Percentiles rank a stretch among this genome's conserved stretches.
phyloP scores from a whole-genome alignment of 2,113 vertebrate species.

The Pithys albifrons region DNA sequence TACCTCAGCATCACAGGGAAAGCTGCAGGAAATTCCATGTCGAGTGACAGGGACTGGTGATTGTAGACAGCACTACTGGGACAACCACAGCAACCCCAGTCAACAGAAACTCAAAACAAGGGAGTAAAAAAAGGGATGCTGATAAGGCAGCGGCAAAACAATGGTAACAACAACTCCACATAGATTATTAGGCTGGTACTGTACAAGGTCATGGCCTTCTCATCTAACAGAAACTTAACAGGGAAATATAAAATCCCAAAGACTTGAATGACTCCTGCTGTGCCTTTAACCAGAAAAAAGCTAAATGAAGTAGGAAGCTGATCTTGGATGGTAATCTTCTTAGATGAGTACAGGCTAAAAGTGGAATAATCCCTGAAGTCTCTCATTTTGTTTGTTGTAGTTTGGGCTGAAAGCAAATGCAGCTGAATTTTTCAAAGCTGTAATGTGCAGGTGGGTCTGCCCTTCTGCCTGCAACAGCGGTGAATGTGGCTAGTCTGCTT shows the following conservation, averaged over 20 bases:
- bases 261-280: slow-evolving; percentile 5
- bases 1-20: background rate
- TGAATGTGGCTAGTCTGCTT: background rate
- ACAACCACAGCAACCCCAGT: background rate
- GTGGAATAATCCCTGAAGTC: slow-evolving; percentile 56
- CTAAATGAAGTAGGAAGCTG: slow-evolving; percentile 46
- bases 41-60: background rate
- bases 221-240: background rate
- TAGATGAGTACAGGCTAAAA: slow-evolving; percentile 62
- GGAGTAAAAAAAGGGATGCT: background rate
- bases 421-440: slow-evolving; percentile 15
- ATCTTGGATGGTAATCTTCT: slow-evolving; percentile 61
- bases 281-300: slow-evolving; percentile 46
- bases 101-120: background rate
- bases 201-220: background rate
- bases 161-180: background rate
- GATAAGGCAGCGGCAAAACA: background rate
- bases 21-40: background rate
- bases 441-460: background rate
- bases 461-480: background rate
- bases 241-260: background rate
- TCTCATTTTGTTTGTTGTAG: slow-evolving; percentile 32
- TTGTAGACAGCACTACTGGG: background rate
- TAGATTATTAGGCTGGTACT: background rate
- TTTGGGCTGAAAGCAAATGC: slow-evolving; percentile 22